A percentile compares a stretch with the other conserved stretches of the same genome.
phyloP scores from a whole-genome alignment of 2,113 vertebrate genomes.

The Rana temporaria region DNA sequence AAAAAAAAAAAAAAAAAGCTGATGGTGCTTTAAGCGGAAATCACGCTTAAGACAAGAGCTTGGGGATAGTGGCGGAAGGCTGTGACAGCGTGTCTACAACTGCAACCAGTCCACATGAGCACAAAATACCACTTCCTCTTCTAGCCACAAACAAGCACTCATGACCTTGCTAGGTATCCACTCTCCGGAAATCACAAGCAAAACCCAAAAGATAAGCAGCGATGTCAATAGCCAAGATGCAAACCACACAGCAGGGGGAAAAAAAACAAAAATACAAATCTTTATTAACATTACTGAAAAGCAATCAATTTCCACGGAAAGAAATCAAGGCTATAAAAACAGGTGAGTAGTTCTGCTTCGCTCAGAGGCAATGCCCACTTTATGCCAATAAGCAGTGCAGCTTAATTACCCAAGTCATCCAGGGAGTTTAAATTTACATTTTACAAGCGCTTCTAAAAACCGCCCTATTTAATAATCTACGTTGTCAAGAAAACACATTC shows the following conservation, averaged over 20 bases:
- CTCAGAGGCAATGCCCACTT: conserved; percentile 43
- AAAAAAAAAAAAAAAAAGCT: not conserved
- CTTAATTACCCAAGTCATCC: conserved; percentile 62
- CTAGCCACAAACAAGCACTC: conserved; percentile 30
- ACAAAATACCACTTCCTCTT: conserved; percentile 21
- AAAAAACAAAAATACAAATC: conserved; percentile 13
- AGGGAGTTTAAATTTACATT: conserved; percentile 67
- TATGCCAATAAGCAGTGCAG: conserved; percentile 54
- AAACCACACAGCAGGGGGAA: conserved; percentile 31
- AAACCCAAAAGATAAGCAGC: conserved; percentile 33
- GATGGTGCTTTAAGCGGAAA: not conserved
- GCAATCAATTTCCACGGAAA: conserved; percentile 38
- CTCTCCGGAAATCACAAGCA: conserved; percentile 42
- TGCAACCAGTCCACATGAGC: conserved; percentile 41
- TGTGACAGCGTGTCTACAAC: conserved; percentile 35
- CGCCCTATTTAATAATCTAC: conserved; percentile 75
- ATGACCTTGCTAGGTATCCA: conserved; percentile 30
- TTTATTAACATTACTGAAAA: not conserved
- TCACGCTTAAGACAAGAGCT: not conserved
- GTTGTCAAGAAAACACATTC: conserved; percentile 73
- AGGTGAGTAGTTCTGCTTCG: conserved; percentile 30
- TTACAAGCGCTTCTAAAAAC: conserved; percentile 70
- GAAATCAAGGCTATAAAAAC: conserved; percentile 16
- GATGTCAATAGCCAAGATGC: conserved; percentile 30
- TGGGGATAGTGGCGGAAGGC: not conserved